phyloP scores from a whole-genome alignment of 2,797 vertebrate genomes.

The Oceanodroma leucorhoa region DNA sequence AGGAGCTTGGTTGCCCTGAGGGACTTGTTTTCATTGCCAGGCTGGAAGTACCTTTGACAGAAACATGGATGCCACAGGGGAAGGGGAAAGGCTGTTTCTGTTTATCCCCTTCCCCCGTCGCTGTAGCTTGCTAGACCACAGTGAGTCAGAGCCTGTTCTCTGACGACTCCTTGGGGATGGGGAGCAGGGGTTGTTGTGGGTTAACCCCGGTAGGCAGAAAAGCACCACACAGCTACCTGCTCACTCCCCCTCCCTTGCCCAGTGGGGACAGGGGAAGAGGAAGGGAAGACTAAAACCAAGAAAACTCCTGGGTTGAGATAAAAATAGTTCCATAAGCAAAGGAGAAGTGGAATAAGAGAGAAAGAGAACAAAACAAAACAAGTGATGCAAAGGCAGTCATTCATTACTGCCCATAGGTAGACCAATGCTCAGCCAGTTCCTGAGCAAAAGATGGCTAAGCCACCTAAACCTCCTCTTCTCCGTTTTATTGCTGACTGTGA shows the following conservation, averaged over 20 bases:
- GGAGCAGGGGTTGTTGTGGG: neutral
- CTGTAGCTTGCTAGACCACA: neutral
- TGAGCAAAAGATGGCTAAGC: neutral
- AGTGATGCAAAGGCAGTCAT: neutral
- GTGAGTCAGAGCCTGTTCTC: neutral
- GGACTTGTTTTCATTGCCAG: neutral
- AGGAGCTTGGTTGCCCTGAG: neutral
- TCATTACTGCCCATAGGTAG: neutral
- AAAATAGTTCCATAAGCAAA: neutral
- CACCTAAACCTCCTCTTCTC: no score
- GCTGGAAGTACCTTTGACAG: neutral
- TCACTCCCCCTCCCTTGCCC: neutral
- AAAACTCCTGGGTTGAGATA: neutral
- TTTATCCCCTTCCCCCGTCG: accelerated
- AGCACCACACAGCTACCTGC: neutral
- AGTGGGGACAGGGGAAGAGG: neutral
- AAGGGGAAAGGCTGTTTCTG: neutral
- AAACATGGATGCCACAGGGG: neutral
- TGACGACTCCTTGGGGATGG: neutral
- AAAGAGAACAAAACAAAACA: neutral
- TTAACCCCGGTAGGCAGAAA: neutral
- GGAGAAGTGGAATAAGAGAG: neutral
- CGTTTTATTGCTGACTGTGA: neutral
- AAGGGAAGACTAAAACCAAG: neutral
- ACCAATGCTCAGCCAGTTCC: neutral